Conservation (phyloP, 35 echinoderm and acorn worm species). For the Amphiura filiformis region DNA sequence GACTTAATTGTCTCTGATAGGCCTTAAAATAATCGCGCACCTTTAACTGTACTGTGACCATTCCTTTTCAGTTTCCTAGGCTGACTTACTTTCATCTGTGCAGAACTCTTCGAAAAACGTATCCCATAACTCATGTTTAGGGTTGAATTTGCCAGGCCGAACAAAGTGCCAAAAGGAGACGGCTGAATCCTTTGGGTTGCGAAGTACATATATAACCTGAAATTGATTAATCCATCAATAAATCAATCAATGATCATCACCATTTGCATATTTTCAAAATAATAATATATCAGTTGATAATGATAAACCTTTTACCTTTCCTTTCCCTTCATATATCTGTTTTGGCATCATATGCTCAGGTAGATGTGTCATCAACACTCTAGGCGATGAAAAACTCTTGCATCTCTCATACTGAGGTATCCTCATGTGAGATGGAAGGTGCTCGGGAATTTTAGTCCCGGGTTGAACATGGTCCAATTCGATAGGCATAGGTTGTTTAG, state of each 20-base stretch:
- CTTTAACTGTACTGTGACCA: no score
- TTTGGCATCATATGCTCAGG: constrained; percentile 6
- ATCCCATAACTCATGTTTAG: not conserved
- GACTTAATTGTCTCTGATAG: no score
- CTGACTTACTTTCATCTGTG: no score
- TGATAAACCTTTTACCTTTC: constrained; percentile 28
- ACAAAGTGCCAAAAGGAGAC: constrained; percentile 21
- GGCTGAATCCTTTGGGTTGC: not conserved
- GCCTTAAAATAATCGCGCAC: no score
- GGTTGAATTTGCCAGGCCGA: not conserved
- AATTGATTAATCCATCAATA: not conserved
- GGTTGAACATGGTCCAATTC: constrained; percentile 8
- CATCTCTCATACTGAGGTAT: not conserved
- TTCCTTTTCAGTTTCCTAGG: no score
- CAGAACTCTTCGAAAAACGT: not conserved
- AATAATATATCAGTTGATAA: not conserved
- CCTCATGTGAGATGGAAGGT: not conserved
- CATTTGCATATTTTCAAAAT: not conserved
- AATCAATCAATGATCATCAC: not conserved
- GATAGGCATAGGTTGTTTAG: not conserved
- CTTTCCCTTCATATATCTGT: constrained; percentile 10
- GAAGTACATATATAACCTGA: not conserved
- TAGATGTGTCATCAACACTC: constrained; percentile 21
- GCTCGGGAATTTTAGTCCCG: not conserved
- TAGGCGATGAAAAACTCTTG: not conserved